Conservation (phyloP, 2,888 invertebrate genomes). For the Dinocampus coccinellae region DNA sequence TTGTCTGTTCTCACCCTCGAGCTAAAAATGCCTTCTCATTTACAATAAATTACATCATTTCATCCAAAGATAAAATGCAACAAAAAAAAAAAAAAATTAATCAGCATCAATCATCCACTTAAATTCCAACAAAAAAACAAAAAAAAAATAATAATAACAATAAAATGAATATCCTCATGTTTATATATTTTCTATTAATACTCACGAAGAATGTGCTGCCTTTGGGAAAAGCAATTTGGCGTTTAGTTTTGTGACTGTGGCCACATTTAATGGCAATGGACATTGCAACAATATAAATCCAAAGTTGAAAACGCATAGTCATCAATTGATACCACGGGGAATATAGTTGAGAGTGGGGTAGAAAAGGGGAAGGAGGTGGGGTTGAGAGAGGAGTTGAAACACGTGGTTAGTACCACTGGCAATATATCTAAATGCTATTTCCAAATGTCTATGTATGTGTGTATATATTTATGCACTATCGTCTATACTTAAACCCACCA, state of each 20-base stretch:
- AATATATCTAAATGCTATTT: not conserved
- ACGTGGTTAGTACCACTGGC: not conserved
- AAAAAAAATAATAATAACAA: not conserved
- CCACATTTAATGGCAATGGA: constrained; percentile 40
- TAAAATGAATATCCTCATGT: too few species aligned
- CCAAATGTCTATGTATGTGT: not conserved
- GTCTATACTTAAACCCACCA: constrained; percentile 23
- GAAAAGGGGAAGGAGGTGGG: too few species aligned
- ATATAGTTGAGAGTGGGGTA: not conserved
- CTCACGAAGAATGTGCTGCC: constrained; percentile 66
- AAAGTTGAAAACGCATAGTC: constrained; percentile 49
- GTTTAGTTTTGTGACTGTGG: constrained; percentile 44
- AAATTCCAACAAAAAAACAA: not conserved
- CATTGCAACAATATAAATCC: constrained; percentile 47
- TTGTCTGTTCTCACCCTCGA: not conserved
- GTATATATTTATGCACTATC: constrained; percentile 10
- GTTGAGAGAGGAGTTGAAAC: too few species aligned
- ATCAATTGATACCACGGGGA: constrained; percentile 1
- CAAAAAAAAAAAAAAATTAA: not conserved
- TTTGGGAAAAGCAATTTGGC: constrained; percentile 60
- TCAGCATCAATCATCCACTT: not conserved
- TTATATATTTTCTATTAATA: constrained; percentile 41
- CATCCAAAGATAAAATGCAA: not conserved
- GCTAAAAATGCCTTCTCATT: not conserved
- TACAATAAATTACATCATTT: not conserved